Base-by-base conservation (phyloP, 2,888 invertebrate species). In the Stictocephala bisonia region DNA sequence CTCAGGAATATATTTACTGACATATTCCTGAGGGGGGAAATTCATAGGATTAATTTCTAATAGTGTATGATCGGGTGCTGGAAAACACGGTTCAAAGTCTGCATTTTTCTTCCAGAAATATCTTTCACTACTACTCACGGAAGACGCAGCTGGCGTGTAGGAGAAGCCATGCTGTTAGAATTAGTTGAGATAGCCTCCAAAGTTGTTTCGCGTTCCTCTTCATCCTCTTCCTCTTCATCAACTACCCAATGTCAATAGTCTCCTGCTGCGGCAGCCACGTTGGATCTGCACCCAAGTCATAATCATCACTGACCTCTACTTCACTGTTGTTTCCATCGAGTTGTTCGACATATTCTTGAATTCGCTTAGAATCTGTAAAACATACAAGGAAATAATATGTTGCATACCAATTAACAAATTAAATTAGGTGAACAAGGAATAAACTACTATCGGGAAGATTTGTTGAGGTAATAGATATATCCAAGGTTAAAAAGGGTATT, bases 41-140 rank as follows among this genome's bases (percentile, higher is more conserved):
- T 53, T 53, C 11, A 56, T 3, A 15, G 53, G 11, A 35, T 70
- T 53, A 1, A n/a, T 3, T 18, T 13, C 9, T 31, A 4, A 0
- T 3, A n/a, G 29, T 22, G 13, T n/a, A 29, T 70, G 26, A 20
- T 51, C 53, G 1, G 53, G 70, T 1, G 70, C 70, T 15, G 70
- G 53, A 70, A 51, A 51, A 9, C 50, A 48, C 11, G 70, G 53
- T n/a, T 51, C 26, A 29, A 69, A 69, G 11, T 27, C 26, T 18
- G 18, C 3, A 50, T 35, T 51, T 24, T 69, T 26, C 22, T 69
- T 50, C 69, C 53, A 53, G n/a, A 31, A 53, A 15, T 15, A 6
- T 9, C 70, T 69, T 58, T 58, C 51, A 76, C 79, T 79, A 71
- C 27, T 13, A 44, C 6, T 44, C 4, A 3, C 44, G 44, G 44